Base-by-base conservation (phyloP, 2,888 invertebrate genomes). In the Cerastoderma edule region DNA sequence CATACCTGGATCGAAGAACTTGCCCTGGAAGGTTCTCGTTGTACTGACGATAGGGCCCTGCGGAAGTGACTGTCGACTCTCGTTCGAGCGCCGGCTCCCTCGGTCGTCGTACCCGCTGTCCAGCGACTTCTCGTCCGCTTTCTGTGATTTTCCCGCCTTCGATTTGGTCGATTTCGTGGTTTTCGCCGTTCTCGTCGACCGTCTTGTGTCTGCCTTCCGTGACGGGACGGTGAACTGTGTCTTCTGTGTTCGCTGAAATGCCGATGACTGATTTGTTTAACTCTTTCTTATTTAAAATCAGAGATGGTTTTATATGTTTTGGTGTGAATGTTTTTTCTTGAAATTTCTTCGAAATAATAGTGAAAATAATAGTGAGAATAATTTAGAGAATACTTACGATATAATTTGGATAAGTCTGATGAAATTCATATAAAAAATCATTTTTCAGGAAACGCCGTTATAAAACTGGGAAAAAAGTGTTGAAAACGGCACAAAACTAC, bases 11-110 rank as follows among this genome's bases (percentile, higher is more conserved):
- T 80, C 80, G 48, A 72, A 80, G 60, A 70, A 76, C 54, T 69
- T 80, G 24, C 80, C 80, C 60, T 80, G 80, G 56, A 76, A 80
- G 22, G 67, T 76, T 48, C 80, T 76, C 1, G 67, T 30, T 39
- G 71, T 63, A 19, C 69, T 65, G 39, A 80, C 74, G 3, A 76
- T 74, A 13, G 76, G 80, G 28, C 80, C 80, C 2, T 32, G 57
- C 16, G 80, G 80, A 57, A 80, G 73, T 39, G 80, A 76, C 54
- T 80, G 80, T 68, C 80, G 35, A 39, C 80, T 80, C 4, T n/a
- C 72, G 6, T 44, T 46, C 24, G 71, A 66, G 22, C 69, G 64
- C 39, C 69, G 35, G 60, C 76, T 70, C 6, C 54, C 24, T 10
- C 50, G 46, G 13, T 71, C 75, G 48, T 70, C 67, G 44, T 73